Base-by-base conservation (phyloP, 2,113 vertebrate genomes). In the Theristicus caerulescens region DNA sequence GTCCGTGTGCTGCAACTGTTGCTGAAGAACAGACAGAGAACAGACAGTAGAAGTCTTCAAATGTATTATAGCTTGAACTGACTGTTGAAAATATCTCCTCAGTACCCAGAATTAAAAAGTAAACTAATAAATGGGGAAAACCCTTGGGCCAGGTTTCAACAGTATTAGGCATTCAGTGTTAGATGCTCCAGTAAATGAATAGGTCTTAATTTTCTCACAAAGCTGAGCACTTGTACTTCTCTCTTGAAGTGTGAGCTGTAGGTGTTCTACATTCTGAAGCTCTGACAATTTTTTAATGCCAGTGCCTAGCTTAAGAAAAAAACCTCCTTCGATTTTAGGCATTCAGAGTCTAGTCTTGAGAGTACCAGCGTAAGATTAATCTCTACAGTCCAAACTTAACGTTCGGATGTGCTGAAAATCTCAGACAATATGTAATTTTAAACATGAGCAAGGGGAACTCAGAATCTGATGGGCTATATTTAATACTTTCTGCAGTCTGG, bases 271-370 rank as follows among this genome's bases (percentile, higher is more conserved):
- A 22, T 18, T 13, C 38, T 70, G 77, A 78, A 88, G 20, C 22
- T 81, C 46, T 93, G 52, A 6, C 12, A n/a, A 4, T 29, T 76
- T 44, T 46, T 85, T 57, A 19, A 13, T 18, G 57, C 49, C 47
- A 16, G 19, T 55, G 32, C 14, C 24, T 13, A 7, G 4, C 21
- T 71, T 8, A 34, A 74, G 18, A 13, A 22, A 81, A 86, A 46
- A 11, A 38, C 13, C 3, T 2, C 25, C 42, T 36, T 15, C 0
- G 0, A 24, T 61, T 81, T 73, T n/a, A 31, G 32, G 29, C 32
- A 29, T 16, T 16, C 44, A 38, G 34, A 61, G 46, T 13, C 9
- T 10, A 12, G 2, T 21, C 34, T 52, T 52, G 62, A 64, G 40
- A 25, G 15, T 61, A 31, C 7, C 14, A 5, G 13, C 6, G 6